These are phyloP conservation scores for Cotesia chilonis DNA, from an alignment of 1,140 invertebrate genomes.

Conservation along the genomic window DNA sequence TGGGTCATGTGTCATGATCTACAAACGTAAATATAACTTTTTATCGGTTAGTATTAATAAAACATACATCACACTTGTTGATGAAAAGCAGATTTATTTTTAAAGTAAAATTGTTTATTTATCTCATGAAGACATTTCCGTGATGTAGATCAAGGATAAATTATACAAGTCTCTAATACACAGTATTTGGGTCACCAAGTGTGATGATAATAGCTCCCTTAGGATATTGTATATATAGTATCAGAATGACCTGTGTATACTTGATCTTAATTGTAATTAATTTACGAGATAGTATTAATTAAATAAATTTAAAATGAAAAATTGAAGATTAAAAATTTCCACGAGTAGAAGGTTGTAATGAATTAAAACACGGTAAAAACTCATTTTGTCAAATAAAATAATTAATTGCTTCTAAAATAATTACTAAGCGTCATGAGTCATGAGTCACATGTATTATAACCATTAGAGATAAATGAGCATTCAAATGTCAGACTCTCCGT, in stretches of 20 bases:
- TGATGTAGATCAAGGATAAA: conserved; percentile 5
- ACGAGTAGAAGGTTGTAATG: too few species aligned
- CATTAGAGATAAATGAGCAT: neutral
- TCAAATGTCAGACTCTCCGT: conserved; percentile 1
- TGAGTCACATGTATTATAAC: too few species aligned
- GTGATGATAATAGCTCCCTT: conserved; percentile 1
- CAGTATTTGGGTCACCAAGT: conserved; percentile 4
- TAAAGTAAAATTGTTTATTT: neutral
- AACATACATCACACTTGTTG: neutral
- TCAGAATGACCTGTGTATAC: neutral
- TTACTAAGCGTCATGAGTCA: too few species aligned
- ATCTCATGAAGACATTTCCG: neutral
- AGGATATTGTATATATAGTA: neutral
- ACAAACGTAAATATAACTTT: too few species aligned
- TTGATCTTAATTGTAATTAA: neutral
- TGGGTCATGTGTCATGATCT: too few species aligned
- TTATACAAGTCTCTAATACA: neutral
- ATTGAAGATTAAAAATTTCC: too few species aligned
- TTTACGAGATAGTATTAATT: neutral
- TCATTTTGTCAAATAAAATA: too few species aligned
- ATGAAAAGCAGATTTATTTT: neutral
- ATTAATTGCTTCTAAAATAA: too few species aligned
- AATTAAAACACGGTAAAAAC: too few species aligned
- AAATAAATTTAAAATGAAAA: neutral
- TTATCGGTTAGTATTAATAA: too few species aligned